Evolutionary conservation across 1,140 invertebrate species (phyloP).

Genomic region (Maconellicoccus hirsutus): DNA sequence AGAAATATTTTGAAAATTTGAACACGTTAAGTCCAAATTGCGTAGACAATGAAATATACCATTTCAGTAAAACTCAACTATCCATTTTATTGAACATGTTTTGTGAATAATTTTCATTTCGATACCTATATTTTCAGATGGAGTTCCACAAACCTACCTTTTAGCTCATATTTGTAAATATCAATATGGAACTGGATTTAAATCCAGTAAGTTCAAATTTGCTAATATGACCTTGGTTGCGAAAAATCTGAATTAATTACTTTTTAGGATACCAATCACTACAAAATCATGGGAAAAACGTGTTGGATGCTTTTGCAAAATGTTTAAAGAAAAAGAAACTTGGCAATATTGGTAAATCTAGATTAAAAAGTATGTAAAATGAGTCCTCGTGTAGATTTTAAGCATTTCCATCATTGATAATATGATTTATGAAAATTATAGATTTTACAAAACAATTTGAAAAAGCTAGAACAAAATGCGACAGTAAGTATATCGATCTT

Average conservation of each 20-base stretch:
- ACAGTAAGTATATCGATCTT: neutral
- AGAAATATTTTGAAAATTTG: neutral
- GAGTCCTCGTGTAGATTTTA: no score
- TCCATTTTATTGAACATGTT: no score
- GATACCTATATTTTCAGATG: neutral
- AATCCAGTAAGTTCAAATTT: neutral
- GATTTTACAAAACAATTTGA: neutral
- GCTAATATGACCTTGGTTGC: no score
- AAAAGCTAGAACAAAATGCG: neutral
- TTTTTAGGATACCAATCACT: no score
- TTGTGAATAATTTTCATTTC: no score
- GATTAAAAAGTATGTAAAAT: no score
- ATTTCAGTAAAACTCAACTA: neutral
- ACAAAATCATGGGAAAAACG: no score
- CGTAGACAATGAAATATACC: neutral
- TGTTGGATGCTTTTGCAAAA: no score
- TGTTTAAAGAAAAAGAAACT: no score
- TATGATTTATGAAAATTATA: neutral
- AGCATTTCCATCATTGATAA: neutral
- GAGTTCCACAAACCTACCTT: neutral
- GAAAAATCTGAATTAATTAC: no score
- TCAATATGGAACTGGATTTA: neutral
- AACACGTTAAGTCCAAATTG: neutral
- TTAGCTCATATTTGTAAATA: neutral
- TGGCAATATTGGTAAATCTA: no score